phyloP scores from a whole-genome alignment of 2,888 invertebrate species.

The Orthonevra nobilis region DNA sequence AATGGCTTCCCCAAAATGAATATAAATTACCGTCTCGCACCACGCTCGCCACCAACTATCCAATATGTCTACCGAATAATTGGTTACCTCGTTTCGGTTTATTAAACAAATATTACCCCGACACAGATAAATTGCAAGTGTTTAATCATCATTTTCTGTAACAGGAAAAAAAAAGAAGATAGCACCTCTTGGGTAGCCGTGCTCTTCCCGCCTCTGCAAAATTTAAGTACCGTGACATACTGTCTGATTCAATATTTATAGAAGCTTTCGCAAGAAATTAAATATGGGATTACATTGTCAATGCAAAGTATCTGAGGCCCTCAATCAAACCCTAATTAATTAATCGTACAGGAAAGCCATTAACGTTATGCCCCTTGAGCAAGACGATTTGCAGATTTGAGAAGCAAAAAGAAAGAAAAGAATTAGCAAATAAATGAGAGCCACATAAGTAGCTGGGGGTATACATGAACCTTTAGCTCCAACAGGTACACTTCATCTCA shows the following conservation, averaged over 20 bases:
- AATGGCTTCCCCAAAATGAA: background rate
- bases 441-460: too few species aligned
- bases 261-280: too few species aligned
- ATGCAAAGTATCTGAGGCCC: too few species aligned
- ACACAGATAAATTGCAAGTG: background rate
- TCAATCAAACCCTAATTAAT: conserved; percentile 3
- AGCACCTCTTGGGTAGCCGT: too few species aligned
- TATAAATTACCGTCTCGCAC: background rate
- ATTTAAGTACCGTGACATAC: too few species aligned
- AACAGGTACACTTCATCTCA: conserved; percentile 33
- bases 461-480: conserved; percentile 27
- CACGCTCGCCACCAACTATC: too few species aligned
- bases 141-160: background rate
- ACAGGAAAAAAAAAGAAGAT: too few species aligned
- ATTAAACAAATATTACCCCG: background rate
- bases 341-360: background rate
- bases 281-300: too few species aligned
- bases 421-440: background rate
- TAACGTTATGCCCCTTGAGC: background rate
- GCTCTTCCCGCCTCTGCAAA: too few species aligned
- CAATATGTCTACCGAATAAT: background rate
- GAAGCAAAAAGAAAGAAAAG: too few species aligned
- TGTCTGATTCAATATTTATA: too few species aligned
- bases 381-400: background rate
- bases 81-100: background rate